These are phyloP conservation scores for Panagrolaimus sp. DNA, from an alignment of 1,140 invertebrate species.

Conservation along the genomic window DNA sequence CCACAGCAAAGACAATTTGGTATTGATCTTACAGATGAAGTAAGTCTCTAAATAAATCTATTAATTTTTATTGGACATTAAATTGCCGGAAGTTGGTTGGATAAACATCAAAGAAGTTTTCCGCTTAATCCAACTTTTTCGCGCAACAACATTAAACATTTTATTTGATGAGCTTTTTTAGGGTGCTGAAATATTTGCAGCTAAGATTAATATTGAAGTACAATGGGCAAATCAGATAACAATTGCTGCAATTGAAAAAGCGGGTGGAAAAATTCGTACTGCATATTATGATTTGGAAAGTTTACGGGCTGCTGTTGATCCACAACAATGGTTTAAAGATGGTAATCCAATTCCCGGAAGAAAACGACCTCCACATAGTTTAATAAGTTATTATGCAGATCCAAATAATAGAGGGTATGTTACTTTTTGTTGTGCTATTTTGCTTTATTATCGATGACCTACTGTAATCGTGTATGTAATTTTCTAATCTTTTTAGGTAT, in stretches of 20 bases:
- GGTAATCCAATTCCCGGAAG: conserved; percentile 82
- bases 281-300: conserved; percentile 82
- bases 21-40: conserved; percentile 84
- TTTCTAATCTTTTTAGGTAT: conserved; percentile 33
- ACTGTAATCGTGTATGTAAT: background rate
- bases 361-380: conserved; percentile 83
- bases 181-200: conserved; percentile 77
- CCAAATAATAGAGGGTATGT: conserved; percentile 51
- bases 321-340: conserved; percentile 76
- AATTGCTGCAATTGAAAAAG: conserved; percentile 88
- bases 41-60: conserved; percentile 57
- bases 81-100: background rate
- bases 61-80: conserved; percentile 18
- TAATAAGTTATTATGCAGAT: conserved; percentile 76
- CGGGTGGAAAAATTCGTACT: conserved; percentile 87
- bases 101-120: conserved; percentile 23
- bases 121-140: background rate
- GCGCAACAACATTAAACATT: conserved; percentile 18
- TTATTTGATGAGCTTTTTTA: conserved; percentile 52
- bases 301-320: conserved; percentile 71
- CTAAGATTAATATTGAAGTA: conserved; percentile 93
- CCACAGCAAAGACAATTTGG: conserved; percentile 78
- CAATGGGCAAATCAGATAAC: conserved; percentile 85
- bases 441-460: conserved; percentile 16
- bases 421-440: conserved; percentile 15